A percentile compares a stretch with the other conserved stretches of the same genome.
These are phyloP conservation scores for Elysia chlorotica DNA, from an alignment of 1,140 invertebrate species.

Conservation along the genomic window DNA sequence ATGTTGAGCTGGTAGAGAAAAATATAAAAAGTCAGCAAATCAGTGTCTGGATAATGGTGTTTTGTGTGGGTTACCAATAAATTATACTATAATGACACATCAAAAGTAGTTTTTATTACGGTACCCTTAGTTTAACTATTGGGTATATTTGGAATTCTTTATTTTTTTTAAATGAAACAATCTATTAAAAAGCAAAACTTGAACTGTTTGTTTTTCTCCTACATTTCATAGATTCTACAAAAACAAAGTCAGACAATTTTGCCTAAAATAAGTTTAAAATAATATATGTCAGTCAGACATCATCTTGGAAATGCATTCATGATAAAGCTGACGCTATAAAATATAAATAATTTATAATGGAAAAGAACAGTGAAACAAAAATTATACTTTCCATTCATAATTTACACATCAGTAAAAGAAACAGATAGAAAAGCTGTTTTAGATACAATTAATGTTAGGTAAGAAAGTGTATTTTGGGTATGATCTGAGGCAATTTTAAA, in stretches of 20 bases:
- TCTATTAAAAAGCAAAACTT: no score
- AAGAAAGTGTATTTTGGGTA: no score
- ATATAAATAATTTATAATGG: neutral
- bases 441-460: neutral
- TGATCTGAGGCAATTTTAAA: no score
- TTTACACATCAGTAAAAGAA: neutral
- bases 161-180: no score
- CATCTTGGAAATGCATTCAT: no score
- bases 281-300: no score
- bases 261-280: no score
- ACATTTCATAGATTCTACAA: no score
- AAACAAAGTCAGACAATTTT: no score
- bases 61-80: neutral
- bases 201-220: no score
- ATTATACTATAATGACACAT: neutral
- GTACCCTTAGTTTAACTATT: neutral
- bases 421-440: neutral
- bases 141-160: no score
- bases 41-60: neutral
- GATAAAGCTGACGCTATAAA: no score
- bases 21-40: neutral
- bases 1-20: neutral
- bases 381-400: neutral
- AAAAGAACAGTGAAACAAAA: neutral
- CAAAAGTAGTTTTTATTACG: neutral